These are phyloP conservation scores for Lophochroa leadbeateri DNA, from an alignment of 2,113 vertebrate species.

Conservation along the genomic window DNA sequence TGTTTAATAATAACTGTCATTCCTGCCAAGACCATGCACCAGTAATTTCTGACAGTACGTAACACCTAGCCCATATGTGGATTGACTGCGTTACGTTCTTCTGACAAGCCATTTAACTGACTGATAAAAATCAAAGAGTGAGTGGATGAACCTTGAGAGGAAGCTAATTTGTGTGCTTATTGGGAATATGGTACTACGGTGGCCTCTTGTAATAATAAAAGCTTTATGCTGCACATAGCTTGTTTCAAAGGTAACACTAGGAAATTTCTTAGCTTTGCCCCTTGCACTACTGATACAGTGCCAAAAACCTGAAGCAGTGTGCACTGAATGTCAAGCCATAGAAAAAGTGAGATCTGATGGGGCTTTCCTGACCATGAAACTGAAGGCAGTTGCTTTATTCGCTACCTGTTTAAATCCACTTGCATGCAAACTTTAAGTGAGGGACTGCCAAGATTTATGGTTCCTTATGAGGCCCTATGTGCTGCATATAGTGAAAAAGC, in stretches of 20 bases:
- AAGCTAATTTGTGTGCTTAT: background rate
- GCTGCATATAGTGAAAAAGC: background rate
- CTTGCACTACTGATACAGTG: background rate
- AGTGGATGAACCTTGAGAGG: background rate
- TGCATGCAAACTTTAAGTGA: background rate
- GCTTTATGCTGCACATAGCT: background rate
- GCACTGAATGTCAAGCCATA: background rate
- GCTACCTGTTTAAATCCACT: background rate
- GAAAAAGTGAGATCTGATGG: background rate
- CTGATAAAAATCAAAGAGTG: constrained; percentile 20
- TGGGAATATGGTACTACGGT: background rate
- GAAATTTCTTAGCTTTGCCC: background rate
- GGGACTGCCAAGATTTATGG: constrained; percentile 13
- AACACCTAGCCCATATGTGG: background rate
- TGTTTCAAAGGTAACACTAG: background rate
- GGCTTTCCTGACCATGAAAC: background rate
- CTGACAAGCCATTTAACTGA: constrained; percentile 33
- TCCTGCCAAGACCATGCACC: background rate
- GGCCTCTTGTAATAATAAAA: background rate
- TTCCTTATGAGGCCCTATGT: background rate
- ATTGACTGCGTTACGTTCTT: background rate
- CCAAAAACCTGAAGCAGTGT: background rate
- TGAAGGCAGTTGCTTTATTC: background rate
- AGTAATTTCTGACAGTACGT: constrained; percentile 8
- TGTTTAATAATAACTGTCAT: constrained; percentile 52